Conservation (phyloP, 2,113 vertebrate genomes). For the Dipodomys stephensi region DNA sequence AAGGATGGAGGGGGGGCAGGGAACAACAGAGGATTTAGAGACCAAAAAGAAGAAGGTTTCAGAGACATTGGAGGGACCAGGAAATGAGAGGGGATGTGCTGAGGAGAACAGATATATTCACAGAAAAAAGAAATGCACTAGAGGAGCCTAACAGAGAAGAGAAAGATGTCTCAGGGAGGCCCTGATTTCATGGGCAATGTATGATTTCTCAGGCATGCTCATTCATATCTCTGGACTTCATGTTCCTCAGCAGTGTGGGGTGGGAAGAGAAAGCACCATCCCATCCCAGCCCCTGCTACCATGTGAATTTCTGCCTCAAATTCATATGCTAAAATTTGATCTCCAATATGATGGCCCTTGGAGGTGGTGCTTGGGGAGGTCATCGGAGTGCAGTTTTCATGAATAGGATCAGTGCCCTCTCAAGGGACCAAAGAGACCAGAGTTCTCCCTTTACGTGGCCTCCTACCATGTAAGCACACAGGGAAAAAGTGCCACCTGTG, state of each 20-base stretch:
- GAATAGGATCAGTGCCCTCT: not conserved
- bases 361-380: not conserved
- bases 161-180: not conserved
- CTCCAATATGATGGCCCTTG: not conserved
- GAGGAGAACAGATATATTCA: constrained; percentile 1
- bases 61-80: not conserved
- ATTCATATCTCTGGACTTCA: not conserved
- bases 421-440: not conserved
- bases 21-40: not conserved
- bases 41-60: not conserved
- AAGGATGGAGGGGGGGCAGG: not conserved
- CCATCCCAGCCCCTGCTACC: not conserved
- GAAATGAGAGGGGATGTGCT: not conserved
- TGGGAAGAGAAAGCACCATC: not conserved
- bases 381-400: not conserved
- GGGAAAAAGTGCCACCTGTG: not conserved
- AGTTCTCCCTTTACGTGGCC: not conserved
- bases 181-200: not conserved
- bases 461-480: not conserved
- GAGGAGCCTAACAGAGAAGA: not conserved
- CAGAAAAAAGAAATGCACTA: not conserved
- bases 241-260: not conserved
- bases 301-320: not conserved
- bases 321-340: not conserved
- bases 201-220: not conserved